These are phyloP conservation scores for Potorous gilbertii DNA, from an alignment of 2,797 vertebrate genomes.

Conservation along the genomic window DNA sequence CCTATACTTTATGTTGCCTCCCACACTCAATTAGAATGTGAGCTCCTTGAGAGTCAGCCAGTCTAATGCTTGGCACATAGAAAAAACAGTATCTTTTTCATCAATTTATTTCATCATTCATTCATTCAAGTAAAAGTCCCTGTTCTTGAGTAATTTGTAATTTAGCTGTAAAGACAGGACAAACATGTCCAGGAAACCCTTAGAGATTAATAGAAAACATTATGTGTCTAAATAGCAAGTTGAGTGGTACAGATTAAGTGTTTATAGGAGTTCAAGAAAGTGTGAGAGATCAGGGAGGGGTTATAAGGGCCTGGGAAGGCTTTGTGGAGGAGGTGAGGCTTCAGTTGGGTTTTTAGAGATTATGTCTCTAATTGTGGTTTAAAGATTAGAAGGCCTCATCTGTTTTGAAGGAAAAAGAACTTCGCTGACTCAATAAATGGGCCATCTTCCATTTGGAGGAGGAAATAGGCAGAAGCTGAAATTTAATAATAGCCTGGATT, in stretches of 20 bases:
- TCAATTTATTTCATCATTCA: background rate
- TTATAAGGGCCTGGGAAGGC: background rate
- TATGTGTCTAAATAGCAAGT: background rate
- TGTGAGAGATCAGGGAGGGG: background rate
- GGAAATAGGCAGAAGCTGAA: constrained; percentile 23
- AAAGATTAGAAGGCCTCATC: constrained; percentile 7
- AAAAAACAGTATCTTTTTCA: background rate
- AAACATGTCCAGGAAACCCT: background rate
- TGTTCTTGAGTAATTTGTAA: background rate
- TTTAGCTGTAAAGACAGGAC: background rate
- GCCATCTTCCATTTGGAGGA: constrained; percentile 10
- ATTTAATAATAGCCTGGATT: constrained; percentile 44
- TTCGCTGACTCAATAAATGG: constrained; percentile 26
- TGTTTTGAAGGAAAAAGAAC: constrained; percentile 48
- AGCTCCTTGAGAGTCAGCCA: background rate
- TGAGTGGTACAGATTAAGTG: background rate
- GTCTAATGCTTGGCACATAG: background rate
- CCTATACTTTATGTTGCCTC: background rate
- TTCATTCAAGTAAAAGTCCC: background rate
- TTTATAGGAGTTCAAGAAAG: background rate
- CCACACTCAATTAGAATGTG: background rate
- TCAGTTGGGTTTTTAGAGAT: background rate
- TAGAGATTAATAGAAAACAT: background rate
- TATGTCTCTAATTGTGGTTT: background rate
- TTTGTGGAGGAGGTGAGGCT: background rate